phyloP scores from a whole-genome alignment of 2,888 invertebrate species.

The Dasysyrphus albostriatus region DNA sequence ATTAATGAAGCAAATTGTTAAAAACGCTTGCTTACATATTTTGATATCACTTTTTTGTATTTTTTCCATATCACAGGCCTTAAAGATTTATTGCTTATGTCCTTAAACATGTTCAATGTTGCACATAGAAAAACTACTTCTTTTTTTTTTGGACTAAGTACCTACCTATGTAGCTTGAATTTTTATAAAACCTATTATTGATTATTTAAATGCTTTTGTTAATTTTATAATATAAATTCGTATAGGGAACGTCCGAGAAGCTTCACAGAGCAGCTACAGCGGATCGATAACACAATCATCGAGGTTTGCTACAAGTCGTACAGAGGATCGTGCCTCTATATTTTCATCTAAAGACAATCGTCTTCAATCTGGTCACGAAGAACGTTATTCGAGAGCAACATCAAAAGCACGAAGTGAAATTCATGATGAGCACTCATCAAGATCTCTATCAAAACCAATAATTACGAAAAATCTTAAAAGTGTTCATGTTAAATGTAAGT shows the following conservation, averaged over 20 bases:
- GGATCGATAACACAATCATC: constrained; percentile 65
- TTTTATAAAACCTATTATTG: neutral
- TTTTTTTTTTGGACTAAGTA: constrained; percentile 15
- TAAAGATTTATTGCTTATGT: constrained; percentile 25
- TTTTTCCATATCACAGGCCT: constrained; percentile 16
- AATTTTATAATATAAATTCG: neutral
- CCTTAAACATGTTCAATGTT: constrained; percentile 31
- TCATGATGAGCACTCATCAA: constrained; percentile 77
- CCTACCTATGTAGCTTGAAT: constrained; percentile 14
- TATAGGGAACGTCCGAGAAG: constrained; percentile 56
- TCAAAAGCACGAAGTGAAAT: constrained; percentile 67
- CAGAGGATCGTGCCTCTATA: constrained; percentile 61
- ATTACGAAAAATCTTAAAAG: constrained; percentile 91
- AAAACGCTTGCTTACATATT: constrained; percentile 29
- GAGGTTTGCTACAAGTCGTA: constrained; percentile 46
- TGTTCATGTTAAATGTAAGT: constrained; percentile 92
- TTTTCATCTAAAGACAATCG: constrained; percentile 53
- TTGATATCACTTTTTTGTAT: neutral
- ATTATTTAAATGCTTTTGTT: neutral
- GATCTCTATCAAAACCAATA: constrained; percentile 87
- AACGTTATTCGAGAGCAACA: constrained; percentile 48
- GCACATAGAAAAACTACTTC: constrained; percentile 12
- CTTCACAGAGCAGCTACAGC: constrained; percentile 60
- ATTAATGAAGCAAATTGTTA: constrained; percentile 28
- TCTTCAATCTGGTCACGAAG: constrained; percentile 47